Evolutionary conservation across 2,888 invertebrate genomes (phyloP), one percentile per base, ranked within the genome.

Genomic region (Hypercompe scribonia): DNA sequence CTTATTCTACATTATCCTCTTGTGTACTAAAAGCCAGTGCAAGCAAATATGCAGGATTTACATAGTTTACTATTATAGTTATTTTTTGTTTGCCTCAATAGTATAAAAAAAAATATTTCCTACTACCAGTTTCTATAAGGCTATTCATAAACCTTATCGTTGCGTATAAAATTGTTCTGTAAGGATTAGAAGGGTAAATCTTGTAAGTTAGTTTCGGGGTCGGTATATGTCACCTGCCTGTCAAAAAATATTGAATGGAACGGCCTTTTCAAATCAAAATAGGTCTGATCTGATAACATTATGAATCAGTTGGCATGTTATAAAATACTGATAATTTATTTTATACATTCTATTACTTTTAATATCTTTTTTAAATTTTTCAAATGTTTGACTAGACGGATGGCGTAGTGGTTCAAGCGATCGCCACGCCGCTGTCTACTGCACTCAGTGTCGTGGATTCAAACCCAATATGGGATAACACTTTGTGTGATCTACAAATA

Each of bases 181-280:
- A 70, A 70, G 65, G 68, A 68, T 71, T 68, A 74, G 42, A 68
- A 8, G 68, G 58, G 65, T 65, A 65, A 68, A 61, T 68, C 68
- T 71, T 74, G 74, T 71, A 34, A 68, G 68, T 39, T 54, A 33
- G 64, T 68, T 67, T 50, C 46, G 54, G 63, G 66, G 58, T 71
- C 65, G 74, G 65, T 65, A 65, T 71, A 61, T 71, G 74, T 71
- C 74, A 61, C 24, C 50, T 46, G 28, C 39, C n/a, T 74, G 64
- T 71, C 67, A 71, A 65, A 67, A n/a, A 66, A 70, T 64, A 46
- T 66, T 65, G 67, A 50, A 28, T 50, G 28, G 24, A 13, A 42
- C 4, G 21, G 24, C 28, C 31, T 31, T n/a, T 71, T 65, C 28
- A 65, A 31, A 46, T 13, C 13, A 39, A 65, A 28, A 36, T 36